Conservation (phyloP, 2,888 invertebrate species). For the Zaprionus bogoriensis region DNA sequence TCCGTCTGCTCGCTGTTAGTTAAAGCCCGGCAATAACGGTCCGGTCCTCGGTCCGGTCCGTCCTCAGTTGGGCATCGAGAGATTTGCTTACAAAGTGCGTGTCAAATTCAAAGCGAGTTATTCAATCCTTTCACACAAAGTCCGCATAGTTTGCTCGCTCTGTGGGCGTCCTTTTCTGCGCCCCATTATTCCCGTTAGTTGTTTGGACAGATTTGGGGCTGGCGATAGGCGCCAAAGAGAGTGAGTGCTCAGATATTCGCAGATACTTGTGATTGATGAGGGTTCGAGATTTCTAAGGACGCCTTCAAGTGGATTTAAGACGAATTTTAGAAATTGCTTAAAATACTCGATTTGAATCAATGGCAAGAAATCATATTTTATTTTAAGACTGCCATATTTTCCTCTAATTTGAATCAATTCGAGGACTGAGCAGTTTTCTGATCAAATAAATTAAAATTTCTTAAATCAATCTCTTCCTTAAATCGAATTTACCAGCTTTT, state of each 20-base stretch:
- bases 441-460: slow-evolving; percentile 7
- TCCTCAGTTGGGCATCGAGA: slow-evolving; percentile 30
- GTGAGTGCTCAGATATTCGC: slow-evolving; percentile 12
- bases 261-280: slow-evolving; percentile 49
- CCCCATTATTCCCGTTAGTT: slow-evolving; percentile 35
- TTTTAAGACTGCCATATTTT: background rate
- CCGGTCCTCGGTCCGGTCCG: too few species aligned
- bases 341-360: slow-evolving; percentile 15
- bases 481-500: too few species aligned
- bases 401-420: background rate
- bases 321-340: slow-evolving; percentile 11
- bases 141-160: slow-evolving; percentile 57
- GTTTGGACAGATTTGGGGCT: slow-evolving; percentile 52
- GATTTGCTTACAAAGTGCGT: slow-evolving; percentile 68
- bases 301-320: slow-evolving; percentile 20
- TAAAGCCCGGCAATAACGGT: slow-evolving; percentile 55
- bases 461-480: slow-evolving; percentile 19
- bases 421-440: background rate
- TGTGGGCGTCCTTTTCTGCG: slow-evolving; percentile 24
- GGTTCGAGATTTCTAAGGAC: slow-evolving; percentile 28
- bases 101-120: slow-evolving; percentile 72
- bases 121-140: slow-evolving; percentile 64
- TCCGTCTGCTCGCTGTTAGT: slow-evolving; percentile 38
- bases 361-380: slow-evolving; percentile 17
- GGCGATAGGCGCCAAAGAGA: slow-evolving; percentile 23